Percentiles rank a stretch among this genome's conserved stretches.
Conservation (phyloP, 2,888 invertebrate genomes). For the Cybosia mesomella region DNA sequence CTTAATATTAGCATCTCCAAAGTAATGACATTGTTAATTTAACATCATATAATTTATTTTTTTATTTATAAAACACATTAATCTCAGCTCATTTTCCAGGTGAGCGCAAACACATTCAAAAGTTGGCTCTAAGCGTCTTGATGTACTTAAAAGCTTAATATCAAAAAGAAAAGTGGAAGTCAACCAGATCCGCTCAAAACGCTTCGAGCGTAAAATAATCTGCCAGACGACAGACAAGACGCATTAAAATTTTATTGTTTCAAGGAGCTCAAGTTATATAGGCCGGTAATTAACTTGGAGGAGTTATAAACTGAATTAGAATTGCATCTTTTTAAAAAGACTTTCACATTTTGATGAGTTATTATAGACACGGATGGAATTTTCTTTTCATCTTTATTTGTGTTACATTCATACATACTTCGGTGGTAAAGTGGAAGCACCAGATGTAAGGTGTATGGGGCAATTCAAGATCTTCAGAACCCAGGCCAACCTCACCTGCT, state of each 20-base stretch:
- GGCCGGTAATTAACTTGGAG: conserved; percentile 32
- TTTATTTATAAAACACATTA: neutral
- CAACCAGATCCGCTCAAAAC: conserved; percentile 22
- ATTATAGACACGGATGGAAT: neutral
- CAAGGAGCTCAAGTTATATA: conserved; percentile 42
- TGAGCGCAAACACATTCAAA: neutral
- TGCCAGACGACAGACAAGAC: conserved; percentile 25
- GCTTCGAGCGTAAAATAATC: conserved; percentile 36
- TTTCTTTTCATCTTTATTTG: neutral
- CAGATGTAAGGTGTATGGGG: too few species aligned
- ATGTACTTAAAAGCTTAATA: conserved; percentile 15
- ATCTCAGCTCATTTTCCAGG: too few species aligned
- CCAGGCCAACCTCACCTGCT: too few species aligned
- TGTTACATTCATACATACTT: too few species aligned
- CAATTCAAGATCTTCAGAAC: neutral
- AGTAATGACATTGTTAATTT: too few species aligned
- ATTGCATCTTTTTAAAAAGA: conserved; percentile 17
- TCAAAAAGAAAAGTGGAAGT: conserved; percentile 21
- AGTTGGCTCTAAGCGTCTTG: conserved; percentile 3
- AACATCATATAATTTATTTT: neutral
- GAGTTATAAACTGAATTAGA: conserved; percentile 13
- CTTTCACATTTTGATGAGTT: neutral
- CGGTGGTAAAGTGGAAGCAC: too few species aligned
- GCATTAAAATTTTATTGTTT: conserved; percentile 46
- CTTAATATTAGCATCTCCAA: too few species aligned